phyloP scores from a whole-genome alignment of 2,888 invertebrate species.

The Cryptus viduatorius region DNA sequence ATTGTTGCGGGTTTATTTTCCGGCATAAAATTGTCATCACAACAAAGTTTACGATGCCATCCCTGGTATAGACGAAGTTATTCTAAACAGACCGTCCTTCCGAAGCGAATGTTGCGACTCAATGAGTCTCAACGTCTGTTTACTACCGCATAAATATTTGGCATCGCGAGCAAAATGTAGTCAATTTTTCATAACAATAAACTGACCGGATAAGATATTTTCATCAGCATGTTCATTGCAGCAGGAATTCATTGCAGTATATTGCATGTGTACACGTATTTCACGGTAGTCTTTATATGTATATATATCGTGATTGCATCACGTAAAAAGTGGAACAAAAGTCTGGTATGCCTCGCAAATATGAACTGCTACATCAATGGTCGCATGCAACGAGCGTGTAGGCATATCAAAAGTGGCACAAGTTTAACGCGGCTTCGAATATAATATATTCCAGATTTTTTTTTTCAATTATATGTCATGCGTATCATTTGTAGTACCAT shows the following conservation, averaged over 20 bases:
- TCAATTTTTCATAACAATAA: slow-evolving; percentile 9
- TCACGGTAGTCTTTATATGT: slow-evolving; percentile 23
- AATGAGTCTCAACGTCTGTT: not conserved
- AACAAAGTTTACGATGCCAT: not conserved
- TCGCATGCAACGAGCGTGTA: not conserved
- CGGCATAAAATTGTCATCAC: not conserved
- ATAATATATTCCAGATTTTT: not conserved
- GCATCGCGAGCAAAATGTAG: not conserved
- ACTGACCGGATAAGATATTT: not conserved
- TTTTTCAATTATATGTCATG: not conserved
- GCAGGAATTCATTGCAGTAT: not conserved
- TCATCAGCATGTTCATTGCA: not conserved
- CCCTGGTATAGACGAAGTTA: not conserved
- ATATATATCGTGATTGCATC: slow-evolving; percentile 48
- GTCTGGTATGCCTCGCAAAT: slow-evolving; percentile 31
- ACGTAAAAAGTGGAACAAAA: slow-evolving; percentile 59
- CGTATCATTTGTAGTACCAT: slow-evolving; percentile 26
- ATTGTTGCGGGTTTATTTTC: too few relatives aligned
- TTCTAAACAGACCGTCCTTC: slow-evolving; percentile 24
- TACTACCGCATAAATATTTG: slow-evolving; percentile 37
- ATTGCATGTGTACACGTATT: slow-evolving; percentile 7
- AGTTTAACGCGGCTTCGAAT: slow-evolving; percentile 21
- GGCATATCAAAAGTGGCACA: slow-evolving; percentile 56
- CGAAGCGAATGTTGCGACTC: not conserved
- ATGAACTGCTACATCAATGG: not conserved